A percentile compares a stretch with the other conserved stretches of the same genome.
These are phyloP conservation scores for Crotalus horridus DNA, from an alignment of 2,113 vertebrate species.

Conservation along the genomic window DNA sequence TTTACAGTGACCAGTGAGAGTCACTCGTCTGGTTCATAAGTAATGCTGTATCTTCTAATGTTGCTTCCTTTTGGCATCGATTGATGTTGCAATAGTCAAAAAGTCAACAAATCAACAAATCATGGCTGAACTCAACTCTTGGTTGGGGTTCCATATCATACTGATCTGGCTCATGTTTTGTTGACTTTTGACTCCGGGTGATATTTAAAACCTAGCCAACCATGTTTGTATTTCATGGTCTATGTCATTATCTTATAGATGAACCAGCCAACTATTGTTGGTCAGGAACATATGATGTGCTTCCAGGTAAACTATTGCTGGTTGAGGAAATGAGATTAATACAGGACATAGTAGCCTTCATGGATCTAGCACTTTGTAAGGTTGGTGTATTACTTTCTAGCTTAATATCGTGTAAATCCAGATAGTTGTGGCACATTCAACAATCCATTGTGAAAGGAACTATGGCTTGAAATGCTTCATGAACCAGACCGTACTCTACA, in stretches of 20 bases:
- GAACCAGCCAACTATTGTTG: neutral
- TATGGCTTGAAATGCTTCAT: neutral
- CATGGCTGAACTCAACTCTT: neutral
- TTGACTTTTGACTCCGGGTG: neutral
- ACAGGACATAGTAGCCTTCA: neutral
- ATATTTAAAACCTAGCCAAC: neutral
- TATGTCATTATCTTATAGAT: neutral
- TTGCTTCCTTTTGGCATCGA: neutral
- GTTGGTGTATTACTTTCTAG: neutral
- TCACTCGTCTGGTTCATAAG: neutral
- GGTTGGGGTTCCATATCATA: neutral
- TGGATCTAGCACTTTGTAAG: neutral
- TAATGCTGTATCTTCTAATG: neutral
- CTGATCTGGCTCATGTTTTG: neutral
- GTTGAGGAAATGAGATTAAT: neutral
- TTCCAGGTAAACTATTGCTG: neutral
- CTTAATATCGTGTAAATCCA: neutral
- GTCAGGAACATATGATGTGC: neutral
- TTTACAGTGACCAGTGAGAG: neutral
- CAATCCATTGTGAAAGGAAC: neutral
- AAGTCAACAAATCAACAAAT: neutral
- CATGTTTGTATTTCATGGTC: neutral
- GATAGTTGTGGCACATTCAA: neutral
- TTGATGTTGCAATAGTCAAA: neutral
- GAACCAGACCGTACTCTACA: neutral